Evolutionary conservation across 2,888 invertebrate genomes (phyloP), one percentile per base, ranked within the genome.

Genomic region (Drosophila hamatofila): DNA sequence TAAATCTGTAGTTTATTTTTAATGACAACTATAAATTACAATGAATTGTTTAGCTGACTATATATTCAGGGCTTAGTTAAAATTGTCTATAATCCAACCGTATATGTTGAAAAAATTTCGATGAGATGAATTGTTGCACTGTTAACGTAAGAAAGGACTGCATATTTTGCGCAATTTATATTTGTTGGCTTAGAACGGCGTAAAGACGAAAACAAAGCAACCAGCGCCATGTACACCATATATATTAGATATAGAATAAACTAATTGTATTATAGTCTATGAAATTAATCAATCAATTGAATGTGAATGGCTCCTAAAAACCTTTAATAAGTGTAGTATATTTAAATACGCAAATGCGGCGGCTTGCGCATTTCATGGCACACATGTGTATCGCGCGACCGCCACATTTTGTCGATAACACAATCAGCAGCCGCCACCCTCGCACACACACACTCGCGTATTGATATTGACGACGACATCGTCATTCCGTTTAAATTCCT

Each of bases 401-500:
- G 49, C 68, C 70, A 58, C 58, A 30, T 16, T 6, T 35, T 18
- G 14, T 57, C 57, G 67, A 51, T 57, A 51, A 3, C 11, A n/a
- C 9, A 42, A 41, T 35, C 46, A 33, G 9, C 18, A 39, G 37
- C 57, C 69, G 42, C 69, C 69, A 57, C 75, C 42, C 30, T 48
- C 46, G 25, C 21, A 56, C 37, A 39, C 61, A 61, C 54, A 71
- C 49, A 27, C 9, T 18, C 39, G 12, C n/a, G 16, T 25, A 35
- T 70, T 56, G 37, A 27, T 56, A 68, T 55, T 46, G 60, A 39
- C 68, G 68, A 59, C 69, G 64, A 64, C 60, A 37, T 74, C 51
- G 74, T 78, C 74, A 73, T 62, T 57, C 51, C 61, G 55, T 69
- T 56, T 61, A 62, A 69, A 75, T 65, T 70, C 70, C 59, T 62